Evolutionary conservation across 2,888 invertebrate species (phyloP), one percentile per base, ranked within the genome.

Genomic region (Platerodrilus igneus): DNA sequence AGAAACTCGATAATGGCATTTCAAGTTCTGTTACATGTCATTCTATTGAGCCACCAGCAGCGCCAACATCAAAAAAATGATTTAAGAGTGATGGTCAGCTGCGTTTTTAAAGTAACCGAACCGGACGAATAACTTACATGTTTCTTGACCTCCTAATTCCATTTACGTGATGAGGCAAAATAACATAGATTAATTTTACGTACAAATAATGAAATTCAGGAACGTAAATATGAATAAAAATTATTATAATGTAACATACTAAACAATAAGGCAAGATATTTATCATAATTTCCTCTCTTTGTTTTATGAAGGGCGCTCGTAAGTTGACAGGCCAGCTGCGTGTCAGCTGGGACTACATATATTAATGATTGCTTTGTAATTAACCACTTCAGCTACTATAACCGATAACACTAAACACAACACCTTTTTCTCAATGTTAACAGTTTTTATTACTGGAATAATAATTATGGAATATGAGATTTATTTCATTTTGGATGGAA

Each of bases 361-460:
- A 67, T 67, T 66, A 68, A 68, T 68, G 67, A 67, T 67, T 57
- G 57, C 62, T 66, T 67, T 65, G 66, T 67, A 67, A 68, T 68
- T 67, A 67, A 58, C 62, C 63, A 64, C 64, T 66, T 63, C 57
- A 59, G 49, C 47, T 53, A 56, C 52, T 50, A 51, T 60, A 60
- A 63, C 63, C 52, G 49, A 51, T 60, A 60, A 63, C 63, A 59
- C 53, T 61, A 54, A 59, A 55, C 62, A 62, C 44, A 56, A 57
- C 57, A 59, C 44, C 32, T 23, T 17, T 21, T 8, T 38, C 34
- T 43, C 38, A 41, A 20, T 30, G 18, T 27, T 33, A n/a, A n/a
- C n/a, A n/a, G n/a, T n/a, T n/a, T n/a, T n/a, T n/a, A n/a, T n/a
- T n/a, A n/a, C n/a, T n/a, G n/a, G n/a, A n/a, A n/a, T n/a, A n/a